Base-by-base conservation (phyloP, 1,140 invertebrate species). In the Apis cerana region DNA sequence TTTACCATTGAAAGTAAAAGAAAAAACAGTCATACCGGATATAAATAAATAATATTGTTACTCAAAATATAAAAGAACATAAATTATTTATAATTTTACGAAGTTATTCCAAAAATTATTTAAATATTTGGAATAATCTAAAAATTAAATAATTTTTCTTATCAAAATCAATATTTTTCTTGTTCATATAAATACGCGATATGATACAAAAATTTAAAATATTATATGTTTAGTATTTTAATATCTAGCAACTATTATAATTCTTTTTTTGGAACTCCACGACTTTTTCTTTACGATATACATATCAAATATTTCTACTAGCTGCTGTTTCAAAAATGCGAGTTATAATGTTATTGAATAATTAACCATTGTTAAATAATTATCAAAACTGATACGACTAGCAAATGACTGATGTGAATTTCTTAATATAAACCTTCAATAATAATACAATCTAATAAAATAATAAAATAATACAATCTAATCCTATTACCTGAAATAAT, bases 381-480 rank as follows among this genome's bases (percentile, higher is more conserved):
- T 91, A 92, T 91, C 85, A 91, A 85, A 92, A 93, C 88, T 91
- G 92, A 93, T 90, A 90, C 92, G 94, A 94, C 94, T 94, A 94
- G 94, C 92, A 93, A 94, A 93, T 94, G 94, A 94, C 93, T 94
- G 93, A 93, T 94, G 92, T 88, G 92, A 83, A 89, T 93, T 88
- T 92, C 86, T 92, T 89, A 67, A 71, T 85, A 76, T 84, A 83
- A 69, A 72, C 33, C 27, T 69, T 75, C 64, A 10, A 86, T 85
- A 80, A 82, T n/a, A 80, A 70, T 81, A 75, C n/a, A 62, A 48
- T n/a, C 59, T 78, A 78, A 69, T 70, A n/a, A n/a, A n/a, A 61
- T 71, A 81, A 59, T 81, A 81, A 87, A 74, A 81, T 83, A 80
- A 70, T 81, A 75, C n/a, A 62, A 48, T n/a, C 59, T 78, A 78